Evolutionary conservation across 2,888 invertebrate species (phyloP), one percentile per base, ranked within the genome.

Genomic region (Rotaria macrura): DNA sequence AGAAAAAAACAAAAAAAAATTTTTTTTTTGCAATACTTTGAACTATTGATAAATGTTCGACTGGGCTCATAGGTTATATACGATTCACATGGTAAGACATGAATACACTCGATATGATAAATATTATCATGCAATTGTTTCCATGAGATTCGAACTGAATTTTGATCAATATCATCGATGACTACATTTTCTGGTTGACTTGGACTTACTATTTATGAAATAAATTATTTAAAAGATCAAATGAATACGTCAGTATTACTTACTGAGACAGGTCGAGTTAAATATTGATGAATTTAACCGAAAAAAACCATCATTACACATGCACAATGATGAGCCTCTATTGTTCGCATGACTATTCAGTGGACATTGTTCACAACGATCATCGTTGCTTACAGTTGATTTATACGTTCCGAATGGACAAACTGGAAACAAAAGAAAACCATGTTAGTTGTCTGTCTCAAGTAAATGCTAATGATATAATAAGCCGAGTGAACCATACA

Each of bases 161-260:
- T 49, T 57, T 86, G 86, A 47, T 86, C 86, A 14, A 86, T 85
- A 25, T 79, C 79, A n/a, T 74, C 84, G 6, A 86, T 84, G 7
- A 84, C 79, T 29, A 86, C 84, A 86, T 86, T 86, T 83, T 86
- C 74, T 29, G 86, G 86, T 54, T 86, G 84, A 34, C 43, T 84
- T 57, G 86, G 86, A 54, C 43, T 43, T 17, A 52, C 86, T 86
- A 79, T 43, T 38, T 12, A 79, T 20, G 38, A 25, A 25, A 23
- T 29, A n/a, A 29, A 72, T 65, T 47, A 65, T 29, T 57, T 25
- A 2, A 23, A 40, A 40, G 29, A 29, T 17, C 4, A 25, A 20
- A 40, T 9, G 29, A 4, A 72, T 20, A 9, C 5, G 0, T 52
- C 6, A 17, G 1, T 34, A 7, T 17, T 34, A 79, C 25, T 74